Base-by-base conservation (phyloP, 2,797 vertebrate genomes). In the Taeniopygia guttata region DNA sequence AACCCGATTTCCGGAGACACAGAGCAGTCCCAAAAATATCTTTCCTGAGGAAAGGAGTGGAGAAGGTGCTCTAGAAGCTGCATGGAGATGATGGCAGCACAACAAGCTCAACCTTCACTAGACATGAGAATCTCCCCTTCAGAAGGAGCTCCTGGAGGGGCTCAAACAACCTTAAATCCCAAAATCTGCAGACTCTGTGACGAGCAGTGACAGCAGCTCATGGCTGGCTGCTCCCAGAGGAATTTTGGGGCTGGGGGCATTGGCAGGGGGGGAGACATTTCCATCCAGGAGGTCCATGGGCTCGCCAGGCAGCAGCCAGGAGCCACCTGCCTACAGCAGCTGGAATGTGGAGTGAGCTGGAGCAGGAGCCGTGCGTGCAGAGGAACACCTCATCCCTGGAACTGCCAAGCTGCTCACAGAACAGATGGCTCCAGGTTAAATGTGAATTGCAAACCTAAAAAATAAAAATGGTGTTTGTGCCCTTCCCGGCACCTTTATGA, bases 381-480 rank as follows among this genome's bases (percentile, higher is more conserved):
- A 60, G 78, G 91, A 94, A 59, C 89, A 64, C 83, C 94, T 81
- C 22, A 2, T 76, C 81, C 64, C 42, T 69, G 84, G 42, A 76
- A 59, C 89, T 91, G 91, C 95, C 62, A 87, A 46, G 83, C 83
- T 95, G 77, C 93, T 49, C 46, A 12, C 18, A 29, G 76, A 96
- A 97, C 95, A 96, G 93, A 97, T 97, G 96, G 97, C 82, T 94
- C 45, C 74, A 54, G 94, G 93, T 96, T 90, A 96, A 94, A 96
- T 92, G 95, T 95, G 94, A 96, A 92, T 79, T 91, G 93, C 89
- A 87, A 95, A 90, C 78, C 70, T 89, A 64, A 87, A 88, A 74
- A 91, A 94, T 93, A 93, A 89, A 92, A 93, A 91, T 67, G 80
- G 86, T 86, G 74, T 81, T 87, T 81, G 77, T 92, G 89, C 74